Conservation (phyloP, 2,797 vertebrate genomes). For the Glyptemys insculpta region DNA sequence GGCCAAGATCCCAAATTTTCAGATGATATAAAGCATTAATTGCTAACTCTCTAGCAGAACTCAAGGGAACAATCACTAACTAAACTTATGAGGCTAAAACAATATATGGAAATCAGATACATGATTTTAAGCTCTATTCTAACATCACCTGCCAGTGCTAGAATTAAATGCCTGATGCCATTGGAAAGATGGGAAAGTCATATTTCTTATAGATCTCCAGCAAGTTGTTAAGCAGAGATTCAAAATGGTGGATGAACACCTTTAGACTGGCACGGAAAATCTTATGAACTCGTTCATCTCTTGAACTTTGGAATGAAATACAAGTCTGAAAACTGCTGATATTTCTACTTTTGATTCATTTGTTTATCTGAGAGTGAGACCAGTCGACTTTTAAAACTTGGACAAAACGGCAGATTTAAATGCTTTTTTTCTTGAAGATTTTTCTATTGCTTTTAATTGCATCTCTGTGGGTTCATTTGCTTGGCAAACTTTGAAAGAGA, state of each 20-base stretch:
- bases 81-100: not conserved
- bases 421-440: not conserved
- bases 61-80: not conserved
- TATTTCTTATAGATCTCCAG: not conserved
- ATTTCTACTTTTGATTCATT: conserved; percentile 19
- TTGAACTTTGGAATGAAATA: conserved; percentile 28
- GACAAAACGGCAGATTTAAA: conserved; percentile 9
- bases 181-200: not conserved
- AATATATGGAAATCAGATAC: not conserved
- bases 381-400: conserved; percentile 8
- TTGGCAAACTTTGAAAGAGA: conserved; percentile 66
- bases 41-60: not conserved
- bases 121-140: not conserved
- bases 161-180: not conserved
- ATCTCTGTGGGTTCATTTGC: conserved; percentile 49
- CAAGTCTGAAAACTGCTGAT: conserved; percentile 36
- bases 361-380: conserved; percentile 42
- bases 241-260: not conserved
- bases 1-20: not conserved
- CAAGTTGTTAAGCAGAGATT: not conserved
- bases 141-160: not conserved
- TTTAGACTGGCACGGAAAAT: conserved; percentile 4
- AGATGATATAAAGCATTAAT: not conserved
- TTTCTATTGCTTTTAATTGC: conserved; percentile 53
- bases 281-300: conserved; percentile 24